These are phyloP conservation scores for Caranx ignobilis DNA, from an alignment of 2,113 vertebrate genomes.

Conservation along the genomic window DNA sequence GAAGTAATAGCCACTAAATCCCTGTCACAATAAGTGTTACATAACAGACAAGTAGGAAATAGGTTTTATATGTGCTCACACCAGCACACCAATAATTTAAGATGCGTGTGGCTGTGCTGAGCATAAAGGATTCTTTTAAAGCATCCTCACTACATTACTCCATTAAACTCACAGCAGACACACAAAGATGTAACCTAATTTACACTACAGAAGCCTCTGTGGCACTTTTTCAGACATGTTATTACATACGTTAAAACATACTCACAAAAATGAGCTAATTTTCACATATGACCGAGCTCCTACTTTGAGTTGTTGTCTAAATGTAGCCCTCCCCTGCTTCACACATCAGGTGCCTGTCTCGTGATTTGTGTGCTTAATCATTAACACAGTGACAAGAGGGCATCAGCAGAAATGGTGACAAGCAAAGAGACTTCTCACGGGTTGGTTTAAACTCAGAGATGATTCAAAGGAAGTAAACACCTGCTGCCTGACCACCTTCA, in stretches of 20 bases:
- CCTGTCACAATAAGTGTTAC: not conserved
- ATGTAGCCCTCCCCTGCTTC: not conserved
- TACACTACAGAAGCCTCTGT: conserved; percentile 9
- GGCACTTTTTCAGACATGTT: conserved; percentile 25
- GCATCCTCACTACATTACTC: not conserved
- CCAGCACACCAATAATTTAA: conserved; percentile 27
- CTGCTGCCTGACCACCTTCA: not conserved
- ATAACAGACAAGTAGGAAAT: not conserved
- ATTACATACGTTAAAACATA: conserved; percentile 46
- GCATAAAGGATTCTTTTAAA: not conserved
- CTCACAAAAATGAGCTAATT: conserved; percentile 15
- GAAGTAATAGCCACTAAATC: too few species aligned
- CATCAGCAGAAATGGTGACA: not conserved
- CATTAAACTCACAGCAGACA: not conserved
- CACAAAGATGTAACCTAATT: not conserved
- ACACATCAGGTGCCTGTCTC: not conserved
- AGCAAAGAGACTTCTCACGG: not conserved
- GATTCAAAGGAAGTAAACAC: conserved; percentile 19
- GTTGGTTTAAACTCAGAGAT: not conserved
- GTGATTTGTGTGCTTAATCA: conserved; percentile 19
- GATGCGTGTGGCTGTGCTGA: not conserved
- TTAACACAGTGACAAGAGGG: not conserved
- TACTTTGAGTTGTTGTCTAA: conserved; percentile 8
- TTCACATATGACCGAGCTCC: conserved; percentile 25
- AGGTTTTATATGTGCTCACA: not conserved